phyloP scores from a whole-genome alignment of 30 jellyfish, hydroid and myxozoan species.

The Haliclystus octoradiatus region DNA sequence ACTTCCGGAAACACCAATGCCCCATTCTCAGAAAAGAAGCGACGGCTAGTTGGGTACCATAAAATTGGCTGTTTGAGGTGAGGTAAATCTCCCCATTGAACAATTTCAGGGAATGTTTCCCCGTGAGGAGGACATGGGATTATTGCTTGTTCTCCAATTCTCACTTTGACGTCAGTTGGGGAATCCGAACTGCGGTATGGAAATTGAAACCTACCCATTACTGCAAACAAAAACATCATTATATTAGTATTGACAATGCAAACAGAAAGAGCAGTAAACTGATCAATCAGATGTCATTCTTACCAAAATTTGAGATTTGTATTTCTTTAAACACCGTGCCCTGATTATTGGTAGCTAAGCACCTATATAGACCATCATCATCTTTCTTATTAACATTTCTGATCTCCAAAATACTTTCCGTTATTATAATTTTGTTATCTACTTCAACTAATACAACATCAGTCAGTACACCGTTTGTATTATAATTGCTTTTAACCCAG shows the following conservation, averaged over 20 bases:
- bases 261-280: neutral
- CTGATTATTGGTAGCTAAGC: slow-evolving; percentile 32
- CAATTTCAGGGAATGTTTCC: slow-evolving; percentile 26
- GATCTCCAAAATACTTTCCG: neutral
- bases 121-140: slow-evolving; percentile 41
- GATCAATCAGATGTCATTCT: neutral
- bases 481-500: neutral
- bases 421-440: too few relatives aligned
- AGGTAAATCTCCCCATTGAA: slow-evolving; percentile 56
- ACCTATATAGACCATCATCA: slow-evolving; percentile 44
- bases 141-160: slow-evolving; percentile 8
- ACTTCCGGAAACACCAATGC: neutral
- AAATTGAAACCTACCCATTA: neutral
- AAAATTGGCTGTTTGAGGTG: slow-evolving; percentile 6
- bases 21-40: neutral
- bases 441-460: neutral
- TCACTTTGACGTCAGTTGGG: slow-evolving; percentile 4
- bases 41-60: neutral
- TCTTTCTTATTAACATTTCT: neutral
- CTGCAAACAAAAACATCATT: neutral
- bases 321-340: slow-evolving; percentile 43
- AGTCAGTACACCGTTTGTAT: too few relatives aligned
- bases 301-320: slow-evolving; percentile 20
- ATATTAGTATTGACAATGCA: neutral
- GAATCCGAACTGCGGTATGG: neutral